phyloP scores from a whole-genome alignment of 2,113 vertebrate species.

The Lampris incognitus region DNA sequence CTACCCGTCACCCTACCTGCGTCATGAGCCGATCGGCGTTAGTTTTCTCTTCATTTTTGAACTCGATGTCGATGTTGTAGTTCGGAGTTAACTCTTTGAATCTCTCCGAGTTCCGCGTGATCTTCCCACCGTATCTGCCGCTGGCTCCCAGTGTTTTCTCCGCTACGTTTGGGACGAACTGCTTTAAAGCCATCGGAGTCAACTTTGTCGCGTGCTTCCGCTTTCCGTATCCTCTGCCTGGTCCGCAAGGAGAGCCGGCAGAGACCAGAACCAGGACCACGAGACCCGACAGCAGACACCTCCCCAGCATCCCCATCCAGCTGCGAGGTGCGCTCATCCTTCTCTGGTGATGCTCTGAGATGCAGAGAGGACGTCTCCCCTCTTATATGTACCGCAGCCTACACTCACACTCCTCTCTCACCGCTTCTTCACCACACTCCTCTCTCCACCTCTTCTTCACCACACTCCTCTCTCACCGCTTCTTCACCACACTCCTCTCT shows the following conservation, averaged over 20 bases:
- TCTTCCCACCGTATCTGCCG: conserved; percentile 91
- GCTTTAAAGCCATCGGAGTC: conserved; percentile 91
- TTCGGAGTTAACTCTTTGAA: conserved; percentile 93
- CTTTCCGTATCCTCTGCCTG: conserved; percentile 90
- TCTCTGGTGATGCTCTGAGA: too few relatives aligned
- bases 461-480: too few relatives aligned
- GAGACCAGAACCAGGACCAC: conserved; percentile 81
- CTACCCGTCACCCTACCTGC: conserved; percentile 84
- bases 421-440: too few relatives aligned
- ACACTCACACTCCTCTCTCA: too few relatives aligned
- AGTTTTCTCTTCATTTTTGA: conserved; percentile 93
- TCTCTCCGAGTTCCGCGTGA: conserved; percentile 89
- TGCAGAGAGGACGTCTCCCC: too few relatives aligned
- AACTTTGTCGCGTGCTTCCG: conserved; percentile 89
- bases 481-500: too few relatives aligned
- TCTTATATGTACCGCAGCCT: too few relatives aligned
- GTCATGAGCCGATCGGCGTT: conserved; percentile 93
- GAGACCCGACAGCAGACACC: conserved; percentile 79
- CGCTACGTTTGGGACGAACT: conserved; percentile 93
- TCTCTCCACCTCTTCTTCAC: too few relatives aligned
- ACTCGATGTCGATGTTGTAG: conserved; percentile 94
- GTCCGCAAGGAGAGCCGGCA: conserved; percentile 86
- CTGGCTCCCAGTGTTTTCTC: conserved; percentile 64
- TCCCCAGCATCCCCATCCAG: conserved; percentile 77
- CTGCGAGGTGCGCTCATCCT: neutral